These are phyloP conservation scores for Catharus ustulatus DNA, from an alignment of 2,797 vertebrate species.

Conservation along the genomic window DNA sequence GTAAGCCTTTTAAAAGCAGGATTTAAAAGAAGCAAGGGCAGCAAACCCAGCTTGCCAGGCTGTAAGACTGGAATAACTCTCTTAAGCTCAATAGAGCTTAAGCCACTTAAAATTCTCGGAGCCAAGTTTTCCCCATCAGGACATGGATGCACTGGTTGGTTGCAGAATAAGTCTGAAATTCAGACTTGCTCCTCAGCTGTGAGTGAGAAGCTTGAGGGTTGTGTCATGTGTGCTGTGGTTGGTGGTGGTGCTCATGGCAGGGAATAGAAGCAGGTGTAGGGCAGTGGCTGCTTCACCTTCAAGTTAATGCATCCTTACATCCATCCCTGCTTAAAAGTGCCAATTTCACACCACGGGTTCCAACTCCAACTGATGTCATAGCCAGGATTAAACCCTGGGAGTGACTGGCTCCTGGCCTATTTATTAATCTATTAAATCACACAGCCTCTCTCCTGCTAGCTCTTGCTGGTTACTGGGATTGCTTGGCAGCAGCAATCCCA, in stretches of 20 bases:
- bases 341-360: not conserved
- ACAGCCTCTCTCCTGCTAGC: not conserved
- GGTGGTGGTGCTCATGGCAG: not conserved
- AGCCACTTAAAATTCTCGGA: not conserved
- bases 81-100: not conserved
- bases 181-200: not conserved
- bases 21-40: not conserved
- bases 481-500: conserved; percentile 50
- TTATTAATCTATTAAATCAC: conserved; percentile 56
- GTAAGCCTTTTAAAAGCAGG: not conserved
- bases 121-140: not conserved
- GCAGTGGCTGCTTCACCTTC: not conserved
- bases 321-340: not conserved
- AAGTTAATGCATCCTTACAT: not conserved
- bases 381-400: conserved; percentile 16
- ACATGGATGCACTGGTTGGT: fast-evolving
- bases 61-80: not conserved
- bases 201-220: not conserved
- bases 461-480: not conserved
- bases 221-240: not conserved
- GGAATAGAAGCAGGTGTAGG: not conserved
- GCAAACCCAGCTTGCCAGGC: not conserved
- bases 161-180: not conserved
- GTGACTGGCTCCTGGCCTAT: conserved; percentile 38
- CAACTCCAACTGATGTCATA: not conserved